Evolutionary conservation across 2,797 vertebrate genomes (phyloP).

Genomic region (Chiropotes sagulatus): DNA sequence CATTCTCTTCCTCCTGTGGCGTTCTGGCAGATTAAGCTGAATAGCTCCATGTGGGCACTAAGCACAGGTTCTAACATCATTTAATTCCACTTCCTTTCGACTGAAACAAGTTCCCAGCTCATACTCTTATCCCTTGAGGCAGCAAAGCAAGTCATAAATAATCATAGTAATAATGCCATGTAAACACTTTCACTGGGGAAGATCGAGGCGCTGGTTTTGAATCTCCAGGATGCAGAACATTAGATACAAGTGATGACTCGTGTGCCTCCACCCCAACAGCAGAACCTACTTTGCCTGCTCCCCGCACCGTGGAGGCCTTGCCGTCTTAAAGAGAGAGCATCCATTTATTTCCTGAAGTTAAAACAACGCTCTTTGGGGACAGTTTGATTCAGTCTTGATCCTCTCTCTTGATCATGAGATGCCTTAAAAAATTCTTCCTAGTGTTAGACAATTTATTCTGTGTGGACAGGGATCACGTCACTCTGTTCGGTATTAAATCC

Average conservation of each 20-base stretch:
- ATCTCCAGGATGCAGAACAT: background rate
- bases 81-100: background rate
- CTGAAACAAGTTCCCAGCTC: background rate
- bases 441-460: background rate
- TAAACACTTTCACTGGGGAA: background rate
- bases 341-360: background rate
- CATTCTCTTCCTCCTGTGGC: fast-evolving
- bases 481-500: background rate
- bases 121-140: background rate
- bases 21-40: fast-evolving
- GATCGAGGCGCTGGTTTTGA: fast-evolving
- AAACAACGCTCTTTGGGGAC: background rate
- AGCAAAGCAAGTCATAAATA: background rate
- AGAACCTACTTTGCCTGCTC: background rate
- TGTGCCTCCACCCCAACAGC: background rate
- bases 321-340: background rate
- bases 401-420: background rate
- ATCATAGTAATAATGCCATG: background rate
- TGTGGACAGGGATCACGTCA: background rate
- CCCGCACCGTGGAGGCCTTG: fast-evolving
- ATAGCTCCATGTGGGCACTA: too few species aligned
- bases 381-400: background rate
- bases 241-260: background rate
- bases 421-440: background rate
- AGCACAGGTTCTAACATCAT: background rate